Base-by-base conservation (phyloP, 53 echinoderm and acorn worm species). In the Apostichopus leukothele region DNA sequence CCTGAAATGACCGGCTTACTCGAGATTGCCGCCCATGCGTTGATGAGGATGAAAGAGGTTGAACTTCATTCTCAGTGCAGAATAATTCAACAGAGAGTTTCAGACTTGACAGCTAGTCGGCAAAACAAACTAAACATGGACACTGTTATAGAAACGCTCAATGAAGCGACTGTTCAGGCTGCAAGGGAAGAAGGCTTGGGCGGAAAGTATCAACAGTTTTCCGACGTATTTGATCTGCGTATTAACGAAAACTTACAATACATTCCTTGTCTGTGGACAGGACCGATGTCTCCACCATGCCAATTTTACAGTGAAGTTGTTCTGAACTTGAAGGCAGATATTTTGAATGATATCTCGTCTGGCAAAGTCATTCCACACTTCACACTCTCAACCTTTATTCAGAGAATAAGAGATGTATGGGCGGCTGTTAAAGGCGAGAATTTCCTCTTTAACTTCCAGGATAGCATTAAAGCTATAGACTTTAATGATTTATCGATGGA, bases 281-380 rank as follows among this genome's bases (percentile, higher is more conserved):
- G 86, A 4, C n/a, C 86, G 14, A 86, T 86, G 86, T 86, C 86
- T 13, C 86, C 86, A 50, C 86, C 86, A 13, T 57, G 71, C 57
- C 86, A 86, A n/a, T 68, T 66, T 18, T 86, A 86, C 16, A 67
- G 86, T 14, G 86, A 86, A 10, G 14, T 68, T 1, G 71, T 86
- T 0, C 22, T n/a, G 27, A 86, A 51, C 18, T 5, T 86, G 5
- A 86, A 86, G 51, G 86, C 57, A 86, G 67, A 26, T 68, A 86
- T 86, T 50, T 39, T 86, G 4, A 13, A 19, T 13, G 86, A 86
- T 20, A 86, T 26, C 23, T 21, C 18, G 52, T 3, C 19, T n/a
- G 19, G 14, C 3, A 51, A 52, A 9, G 80, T 54, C 7, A 9
- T 19, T 3, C 54, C 80, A 8, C 80, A 53, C 55, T 80, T 80